Conservation (phyloP, 1,140 invertebrate genomes). For the Platorchestia sp. region DNA sequence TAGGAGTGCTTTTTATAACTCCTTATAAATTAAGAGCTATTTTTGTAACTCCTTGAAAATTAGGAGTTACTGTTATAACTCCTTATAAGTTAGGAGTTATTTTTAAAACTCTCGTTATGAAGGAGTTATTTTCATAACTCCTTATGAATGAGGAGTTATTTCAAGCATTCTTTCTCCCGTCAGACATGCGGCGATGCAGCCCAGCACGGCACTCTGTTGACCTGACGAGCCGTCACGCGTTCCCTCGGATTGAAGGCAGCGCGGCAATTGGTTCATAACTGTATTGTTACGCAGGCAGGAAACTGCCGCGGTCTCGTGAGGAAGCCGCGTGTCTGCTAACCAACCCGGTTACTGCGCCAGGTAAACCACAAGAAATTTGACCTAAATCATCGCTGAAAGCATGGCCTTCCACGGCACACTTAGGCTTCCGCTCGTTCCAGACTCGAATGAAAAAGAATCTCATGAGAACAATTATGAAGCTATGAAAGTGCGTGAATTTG, state of each 20-base stretch:
- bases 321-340: neutral
- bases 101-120: too few relatives aligned
- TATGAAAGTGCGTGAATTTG: neutral
- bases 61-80: too few relatives aligned
- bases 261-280: neutral
- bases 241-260: neutral
- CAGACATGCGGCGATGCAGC: neutral
- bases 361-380: slow-evolving; percentile 52
- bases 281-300: slow-evolving; percentile 50
- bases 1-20: too few relatives aligned
- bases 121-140: too few relatives aligned
- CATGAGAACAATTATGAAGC: neutral
- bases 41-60: too few relatives aligned
- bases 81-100: too few relatives aligned
- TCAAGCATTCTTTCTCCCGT: neutral
- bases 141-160: too few relatives aligned
- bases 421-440: neutral
- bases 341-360: neutral
- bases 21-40: too few relatives aligned
- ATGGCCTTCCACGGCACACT: slow-evolving; percentile 5
- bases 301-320: slow-evolving; percentile 42
- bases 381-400: slow-evolving; percentile 46
- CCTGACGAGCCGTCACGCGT: neutral
- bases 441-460: neutral
- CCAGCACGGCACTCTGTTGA: neutral